Conservation (phyloP, 1,140 invertebrate species). For the Trachymyrmex septentrionalis region DNA sequence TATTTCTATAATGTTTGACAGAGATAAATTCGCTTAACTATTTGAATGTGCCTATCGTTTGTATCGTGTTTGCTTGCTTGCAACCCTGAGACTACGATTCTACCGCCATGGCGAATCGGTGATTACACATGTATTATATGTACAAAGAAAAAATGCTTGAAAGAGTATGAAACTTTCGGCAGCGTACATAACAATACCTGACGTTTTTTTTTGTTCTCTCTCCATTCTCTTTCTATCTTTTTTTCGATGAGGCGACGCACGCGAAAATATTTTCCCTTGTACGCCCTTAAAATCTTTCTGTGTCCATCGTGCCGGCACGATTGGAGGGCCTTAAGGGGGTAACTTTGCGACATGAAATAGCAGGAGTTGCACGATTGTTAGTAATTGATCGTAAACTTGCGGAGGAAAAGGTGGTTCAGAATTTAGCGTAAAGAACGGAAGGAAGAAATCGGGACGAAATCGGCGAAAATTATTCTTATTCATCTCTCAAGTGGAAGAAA, state of each 20-base stretch:
- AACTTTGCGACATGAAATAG: constrained; percentile 29
- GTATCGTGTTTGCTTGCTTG: constrained; percentile 79
- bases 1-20: constrained; percentile 70
- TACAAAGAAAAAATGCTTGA: constrained; percentile 63
- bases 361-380: constrained; percentile 19
- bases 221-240: not conserved
- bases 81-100: constrained; percentile 84
- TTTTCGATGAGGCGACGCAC: not conserved
- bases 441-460: not conserved
- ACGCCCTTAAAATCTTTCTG: constrained; percentile 27
- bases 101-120: constrained; percentile 79
- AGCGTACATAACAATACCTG: constrained; percentile 65
- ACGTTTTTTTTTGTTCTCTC: not conserved
- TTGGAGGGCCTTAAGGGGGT: not conserved
- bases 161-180: constrained; percentile 52
- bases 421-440: constrained; percentile 1
- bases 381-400: constrained; percentile 3
- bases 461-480: constrained; percentile 6
- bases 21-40: constrained; percentile 73
- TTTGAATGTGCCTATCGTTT: constrained; percentile 72
- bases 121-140: constrained; percentile 42
- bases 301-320: constrained; percentile 33
- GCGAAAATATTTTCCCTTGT: constrained; percentile 31
- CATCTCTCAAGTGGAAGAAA: not conserved
- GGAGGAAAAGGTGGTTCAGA: not conserved